Percentiles rank a stretch among this genome's conserved stretches.
phyloP scores from a whole-genome alignment of 2,113 vertebrate genomes.

The Aspidoscelis tigris region DNA sequence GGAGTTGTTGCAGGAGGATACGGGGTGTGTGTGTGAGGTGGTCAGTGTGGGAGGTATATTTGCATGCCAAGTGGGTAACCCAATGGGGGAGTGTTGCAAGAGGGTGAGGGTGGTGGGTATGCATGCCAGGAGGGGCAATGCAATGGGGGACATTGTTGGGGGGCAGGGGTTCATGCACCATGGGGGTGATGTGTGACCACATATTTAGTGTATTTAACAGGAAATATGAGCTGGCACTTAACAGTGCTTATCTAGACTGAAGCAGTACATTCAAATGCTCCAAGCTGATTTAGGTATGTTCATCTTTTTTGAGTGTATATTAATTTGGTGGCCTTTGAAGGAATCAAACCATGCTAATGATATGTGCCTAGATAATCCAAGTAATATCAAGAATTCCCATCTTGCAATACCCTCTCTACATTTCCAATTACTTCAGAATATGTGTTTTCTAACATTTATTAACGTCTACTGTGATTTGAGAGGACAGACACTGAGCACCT shows the following conservation, averaged over 20 bases:
- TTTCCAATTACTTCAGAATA: constrained; percentile 4
- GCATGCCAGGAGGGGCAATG: no score
- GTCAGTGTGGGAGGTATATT: no score
- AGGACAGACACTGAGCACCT: neutral
- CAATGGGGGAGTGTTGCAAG: no score
- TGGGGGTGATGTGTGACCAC: neutral
- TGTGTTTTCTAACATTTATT: neutral
- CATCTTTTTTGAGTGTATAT: neutral
- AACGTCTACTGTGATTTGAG: neutral
- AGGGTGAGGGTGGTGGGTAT: no score
- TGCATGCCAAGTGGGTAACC: no score
- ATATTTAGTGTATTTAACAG: neutral
- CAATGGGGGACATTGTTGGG: no score
- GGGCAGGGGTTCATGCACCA: no score
- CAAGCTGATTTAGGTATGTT: neutral
- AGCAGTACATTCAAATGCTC: neutral
- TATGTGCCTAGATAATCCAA: neutral
- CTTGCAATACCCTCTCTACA: no score
- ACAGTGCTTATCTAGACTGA: neutral
- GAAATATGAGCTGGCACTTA: neutral
- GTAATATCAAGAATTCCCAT: neutral
- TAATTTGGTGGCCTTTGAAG: neutral
- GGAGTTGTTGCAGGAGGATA: no score
- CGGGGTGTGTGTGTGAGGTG: no score
- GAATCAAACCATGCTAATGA: neutral